These are phyloP conservation scores for Holacanthella duospinosa DNA, from an alignment of 2,888 invertebrate genomes.

Conservation along the genomic window DNA sequence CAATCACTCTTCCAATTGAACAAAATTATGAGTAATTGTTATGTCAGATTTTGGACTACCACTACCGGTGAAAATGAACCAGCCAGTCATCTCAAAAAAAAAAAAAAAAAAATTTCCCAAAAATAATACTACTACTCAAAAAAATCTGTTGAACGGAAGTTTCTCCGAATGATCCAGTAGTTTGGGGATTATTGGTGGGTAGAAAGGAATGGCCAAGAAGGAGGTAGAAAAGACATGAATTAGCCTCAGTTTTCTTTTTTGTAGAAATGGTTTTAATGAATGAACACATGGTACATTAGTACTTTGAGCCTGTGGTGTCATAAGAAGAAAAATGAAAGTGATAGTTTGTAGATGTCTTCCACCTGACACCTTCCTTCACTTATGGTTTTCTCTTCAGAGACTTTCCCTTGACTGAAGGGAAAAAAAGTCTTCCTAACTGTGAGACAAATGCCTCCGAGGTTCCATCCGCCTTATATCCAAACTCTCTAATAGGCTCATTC, in stretches of 20 bases:
- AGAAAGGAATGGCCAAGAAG: neutral
- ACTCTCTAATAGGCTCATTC: slow-evolving; percentile 29
- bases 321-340: slow-evolving; percentile 23
- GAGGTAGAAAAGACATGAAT: neutral
- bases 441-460: slow-evolving; percentile 22
- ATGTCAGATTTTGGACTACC: too few relatives aligned
- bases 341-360: slow-evolving; percentile 26
- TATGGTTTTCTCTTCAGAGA: neutral
- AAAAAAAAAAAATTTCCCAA: too few relatives aligned
- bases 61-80: too few relatives aligned
- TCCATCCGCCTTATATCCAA: neutral
- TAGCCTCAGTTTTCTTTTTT: neutral
- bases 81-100: too few relatives aligned
- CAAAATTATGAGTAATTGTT: too few relatives aligned
- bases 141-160: too few relatives aligned
- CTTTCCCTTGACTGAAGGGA: neutral
- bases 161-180: too few relatives aligned
- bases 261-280: neutral
- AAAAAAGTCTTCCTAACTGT: neutral
- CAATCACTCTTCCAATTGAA: too few relatives aligned
- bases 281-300: slow-evolving; percentile 2
- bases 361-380: slow-evolving; percentile 28
- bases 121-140: too few relatives aligned
- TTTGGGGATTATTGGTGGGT: too few relatives aligned
- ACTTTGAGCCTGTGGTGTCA: slow-evolving; percentile 1